A percentile compares a stretch with the other conserved stretches of the same genome.
These are phyloP conservation scores for Actinemys pallida DNA, from an alignment of 2,113 vertebrate genomes.

Conservation along the genomic window DNA sequence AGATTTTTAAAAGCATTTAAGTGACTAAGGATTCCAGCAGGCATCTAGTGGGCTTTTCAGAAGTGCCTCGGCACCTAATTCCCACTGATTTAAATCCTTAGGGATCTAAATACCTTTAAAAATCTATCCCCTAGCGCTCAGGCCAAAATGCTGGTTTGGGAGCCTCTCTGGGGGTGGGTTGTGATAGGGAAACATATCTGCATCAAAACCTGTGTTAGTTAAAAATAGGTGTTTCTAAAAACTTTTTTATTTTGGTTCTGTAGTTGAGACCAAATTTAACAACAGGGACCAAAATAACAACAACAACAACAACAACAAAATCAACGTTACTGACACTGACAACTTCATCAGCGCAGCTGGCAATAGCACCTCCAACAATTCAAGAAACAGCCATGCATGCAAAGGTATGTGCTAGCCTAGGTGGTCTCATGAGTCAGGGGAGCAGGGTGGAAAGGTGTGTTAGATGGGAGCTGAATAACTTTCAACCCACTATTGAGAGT, in stretches of 20 bases:
- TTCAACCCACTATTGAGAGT: not conserved
- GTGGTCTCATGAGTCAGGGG: not conserved
- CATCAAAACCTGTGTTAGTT: not conserved
- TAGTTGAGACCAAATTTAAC: conserved; percentile 13
- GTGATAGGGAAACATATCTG: not conserved
- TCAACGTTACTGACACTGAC: not conserved
- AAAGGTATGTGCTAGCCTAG: not conserved
- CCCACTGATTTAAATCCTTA: not conserved
- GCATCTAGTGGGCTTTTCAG: not conserved
- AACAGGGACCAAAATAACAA: not conserved
- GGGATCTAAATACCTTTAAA: not conserved
- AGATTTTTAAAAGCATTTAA: not conserved
- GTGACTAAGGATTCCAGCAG: not conserved
- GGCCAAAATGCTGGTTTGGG: not conserved
- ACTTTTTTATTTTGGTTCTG: not conserved
- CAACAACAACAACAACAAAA: not conserved
- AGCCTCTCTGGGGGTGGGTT: not conserved
- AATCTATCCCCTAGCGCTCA: not conserved
- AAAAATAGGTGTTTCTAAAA: not conserved
- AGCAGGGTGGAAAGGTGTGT: not conserved
- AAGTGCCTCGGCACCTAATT: not conserved
- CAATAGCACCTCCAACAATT: not conserved
- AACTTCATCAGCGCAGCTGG: not conserved
- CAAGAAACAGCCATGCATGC: not conserved
- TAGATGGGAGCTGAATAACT: not conserved